A percentile compares a stretch with the other conserved stretches of the same genome.
phyloP scores from a whole-genome alignment of 2,113 vertebrate species.

The Ceuthmochares aereus region DNA sequence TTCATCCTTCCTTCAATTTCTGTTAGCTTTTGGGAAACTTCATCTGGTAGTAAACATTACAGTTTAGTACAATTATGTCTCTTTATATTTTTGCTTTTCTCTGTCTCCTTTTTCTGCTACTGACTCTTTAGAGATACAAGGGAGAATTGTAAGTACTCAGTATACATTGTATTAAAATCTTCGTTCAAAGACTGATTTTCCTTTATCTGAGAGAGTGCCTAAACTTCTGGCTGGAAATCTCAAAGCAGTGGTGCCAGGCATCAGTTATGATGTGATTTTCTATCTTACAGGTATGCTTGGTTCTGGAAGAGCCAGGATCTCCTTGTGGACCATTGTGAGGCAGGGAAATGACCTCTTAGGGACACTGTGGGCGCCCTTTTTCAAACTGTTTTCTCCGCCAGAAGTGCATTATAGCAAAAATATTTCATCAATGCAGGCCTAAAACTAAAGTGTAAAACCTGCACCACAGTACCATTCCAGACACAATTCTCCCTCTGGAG shows the following conservation, averaged over 20 bases:
- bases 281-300: not conserved
- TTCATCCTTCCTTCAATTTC: not conserved
- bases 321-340: not conserved
- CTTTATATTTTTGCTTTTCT: not conserved
- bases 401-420: not conserved
- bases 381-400: not conserved
- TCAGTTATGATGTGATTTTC: not conserved
- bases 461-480: not conserved
- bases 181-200: not conserved
- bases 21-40: not conserved
- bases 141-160: not conserved
- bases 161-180: not conserved
- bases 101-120: not conserved
- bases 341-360: not conserved
- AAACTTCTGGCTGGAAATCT: not conserved
- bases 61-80: rapidly evolving
- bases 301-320: not conserved
- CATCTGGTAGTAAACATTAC: not conserved
- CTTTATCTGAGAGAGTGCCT: not conserved
- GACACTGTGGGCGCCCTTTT: not conserved
- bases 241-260: not conserved
- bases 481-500: not conserved
- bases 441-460: not conserved
- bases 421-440: not conserved
- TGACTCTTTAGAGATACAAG: not conserved